Evolutionary conservation across 1,140 invertebrate species (phyloP).

Genomic region (Cotesia vestalis): DNA sequence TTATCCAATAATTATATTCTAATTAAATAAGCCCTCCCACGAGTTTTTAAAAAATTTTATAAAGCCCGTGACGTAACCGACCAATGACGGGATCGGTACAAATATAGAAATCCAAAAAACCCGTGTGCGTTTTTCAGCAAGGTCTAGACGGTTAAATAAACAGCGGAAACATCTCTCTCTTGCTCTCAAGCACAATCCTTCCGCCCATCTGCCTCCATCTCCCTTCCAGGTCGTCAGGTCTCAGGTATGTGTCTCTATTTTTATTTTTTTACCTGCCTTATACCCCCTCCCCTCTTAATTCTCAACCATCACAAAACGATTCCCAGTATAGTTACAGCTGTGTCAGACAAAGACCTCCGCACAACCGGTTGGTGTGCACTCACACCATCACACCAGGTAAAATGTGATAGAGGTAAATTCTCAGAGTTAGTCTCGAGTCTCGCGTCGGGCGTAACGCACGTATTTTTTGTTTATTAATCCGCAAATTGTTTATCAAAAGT

Average conservation of each 20-base stretch:
- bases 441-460: slow-evolving; percentile 25
- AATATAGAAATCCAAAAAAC: no score
- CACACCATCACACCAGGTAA: slow-evolving; percentile 16
- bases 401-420: slow-evolving; percentile 1
- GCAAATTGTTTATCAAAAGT: not conserved
- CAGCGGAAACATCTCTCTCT: slow-evolving; percentile 10
- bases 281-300: not conserved
- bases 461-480: not conserved
- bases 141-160: not conserved
- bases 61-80: no score
- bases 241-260: slow-evolving; percentile 2
- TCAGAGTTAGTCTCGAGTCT: slow-evolving; percentile 29
- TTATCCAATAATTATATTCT: no score
- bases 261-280: not conserved
- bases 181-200: not conserved
- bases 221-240: not conserved
- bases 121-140: no score
- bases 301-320: not conserved
- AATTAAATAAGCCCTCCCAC: no score
- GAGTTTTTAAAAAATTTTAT: no score
- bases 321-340: not conserved
- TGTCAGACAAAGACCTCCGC: no score
- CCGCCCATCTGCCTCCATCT: not conserved
- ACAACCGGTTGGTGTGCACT: slow-evolving; percentile 1
- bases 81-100: no score